Conservation (phyloP, 2,888 invertebrate species). For the Cylloceria caligata region DNA sequence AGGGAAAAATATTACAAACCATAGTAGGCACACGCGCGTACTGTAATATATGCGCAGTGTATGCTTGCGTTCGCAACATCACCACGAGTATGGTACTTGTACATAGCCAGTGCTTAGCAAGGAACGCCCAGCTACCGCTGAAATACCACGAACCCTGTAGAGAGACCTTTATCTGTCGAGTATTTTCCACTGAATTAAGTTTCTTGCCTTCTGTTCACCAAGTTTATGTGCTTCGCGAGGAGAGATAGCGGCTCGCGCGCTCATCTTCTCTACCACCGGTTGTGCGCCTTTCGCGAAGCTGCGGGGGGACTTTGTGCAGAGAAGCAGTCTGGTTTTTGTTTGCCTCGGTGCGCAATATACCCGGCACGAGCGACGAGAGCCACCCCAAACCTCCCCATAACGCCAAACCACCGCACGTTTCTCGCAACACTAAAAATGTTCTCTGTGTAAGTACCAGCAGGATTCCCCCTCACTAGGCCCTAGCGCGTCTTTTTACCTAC, state of each 20-base stretch:
- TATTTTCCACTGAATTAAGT: conserved; percentile 81
- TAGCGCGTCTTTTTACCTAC: conserved; percentile 57
- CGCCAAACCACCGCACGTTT: background rate
- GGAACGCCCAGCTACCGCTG: conserved; percentile 39
- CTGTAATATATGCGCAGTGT: background rate
- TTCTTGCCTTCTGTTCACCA: conserved; percentile 78
- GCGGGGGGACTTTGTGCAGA: conserved; percentile 48
- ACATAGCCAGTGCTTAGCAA: conserved; percentile 1
- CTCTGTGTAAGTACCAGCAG: conserved; percentile 28
- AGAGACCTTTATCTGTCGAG: conserved; percentile 78
- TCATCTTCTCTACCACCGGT: conserved; percentile 60
- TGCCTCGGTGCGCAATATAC: conserved; percentile 77
- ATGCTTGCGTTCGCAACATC: background rate
- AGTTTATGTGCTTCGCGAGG: conserved; percentile 79
- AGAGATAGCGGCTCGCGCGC: conserved; percentile 73
- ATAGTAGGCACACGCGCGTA: conserved; percentile 43
- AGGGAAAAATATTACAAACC: conserved; percentile 61
- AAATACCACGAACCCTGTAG: conserved; percentile 37
- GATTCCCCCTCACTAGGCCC: conserved; percentile 39
- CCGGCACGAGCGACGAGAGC: conserved; percentile 69
- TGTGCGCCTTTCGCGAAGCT: conserved; percentile 67
- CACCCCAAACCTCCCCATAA: background rate
- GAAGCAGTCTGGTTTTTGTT: conserved; percentile 75
- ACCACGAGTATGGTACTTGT: background rate
- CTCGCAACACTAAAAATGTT: conserved; percentile 24